These are phyloP conservation scores for Acyrthosiphon pisum DNA, from an alignment of 1,140 invertebrate genomes.

Conservation along the genomic window DNA sequence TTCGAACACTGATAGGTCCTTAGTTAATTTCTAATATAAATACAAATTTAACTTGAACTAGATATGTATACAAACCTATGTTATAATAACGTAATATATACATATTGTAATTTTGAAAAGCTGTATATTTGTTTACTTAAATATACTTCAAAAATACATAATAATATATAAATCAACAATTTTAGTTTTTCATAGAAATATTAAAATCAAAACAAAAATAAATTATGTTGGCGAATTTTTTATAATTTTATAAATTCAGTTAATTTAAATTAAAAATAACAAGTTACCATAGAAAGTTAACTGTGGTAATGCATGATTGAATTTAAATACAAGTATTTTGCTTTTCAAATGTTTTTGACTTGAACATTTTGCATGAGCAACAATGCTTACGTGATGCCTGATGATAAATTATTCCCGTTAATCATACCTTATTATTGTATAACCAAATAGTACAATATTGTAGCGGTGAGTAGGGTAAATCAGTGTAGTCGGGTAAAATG, in stretches of 20 bases:
- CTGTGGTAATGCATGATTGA: neutral
- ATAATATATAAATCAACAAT: neutral
- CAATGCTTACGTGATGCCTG: neutral
- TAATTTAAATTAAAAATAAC: neutral
- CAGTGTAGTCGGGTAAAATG: neutral
- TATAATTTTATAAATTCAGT: neutral
- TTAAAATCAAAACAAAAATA: neutral
- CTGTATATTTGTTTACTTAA: no score
- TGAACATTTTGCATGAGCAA: neutral
- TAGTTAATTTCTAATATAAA: neutral
- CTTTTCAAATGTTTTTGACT: neutral
- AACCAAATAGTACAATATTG: neutral
- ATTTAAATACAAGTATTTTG: neutral
- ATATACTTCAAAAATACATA: neutral
- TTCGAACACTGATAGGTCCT: neutral
- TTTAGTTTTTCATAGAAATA: neutral
- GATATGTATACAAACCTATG: no score
- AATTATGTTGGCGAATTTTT: neutral
- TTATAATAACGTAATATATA: neutral
- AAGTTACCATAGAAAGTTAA: neutral
- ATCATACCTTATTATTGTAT: neutral
- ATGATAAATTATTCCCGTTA: neutral
- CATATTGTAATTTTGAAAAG: no score
- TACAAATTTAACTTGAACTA: neutral
- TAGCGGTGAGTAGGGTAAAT: neutral